Base-by-base conservation (phyloP, 2,113 vertebrate species). In the Ochotona curzoniae region DNA sequence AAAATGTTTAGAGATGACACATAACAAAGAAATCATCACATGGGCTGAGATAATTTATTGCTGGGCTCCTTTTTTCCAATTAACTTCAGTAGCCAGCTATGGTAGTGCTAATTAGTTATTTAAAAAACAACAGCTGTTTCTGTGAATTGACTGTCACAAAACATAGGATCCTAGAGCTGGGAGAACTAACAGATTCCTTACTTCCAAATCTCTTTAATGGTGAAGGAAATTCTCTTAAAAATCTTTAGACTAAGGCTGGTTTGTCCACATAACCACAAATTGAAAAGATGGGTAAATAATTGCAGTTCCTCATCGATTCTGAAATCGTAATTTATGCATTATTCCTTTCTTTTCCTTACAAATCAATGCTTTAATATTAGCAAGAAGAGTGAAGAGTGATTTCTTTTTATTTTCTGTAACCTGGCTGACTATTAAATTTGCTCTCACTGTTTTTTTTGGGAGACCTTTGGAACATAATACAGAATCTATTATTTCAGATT, bases 51-150 rank as follows among this genome's bases (percentile, higher is more conserved):
- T 93, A 94, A 93, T 94, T 93, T 79, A 87, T 93, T 87, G 49
- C 78, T 93, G 70, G 69, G 32, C 69, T 82, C 78, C 79, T 90
- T 51, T 71, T 14, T 25, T 67, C 80, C 87, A 96, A 85, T 96
- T 95, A 96, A 94, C 63, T 91, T 93, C 74, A 94, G 91, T 95
- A 96, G 93, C 89, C 91, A 95, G 69, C 84, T 83, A 82, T 94
- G 82, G 78, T 91, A 82, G 81, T 82, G 84, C 78, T 96, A 96
- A 96, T 96, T 96, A 96, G 94, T 96, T 96, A 91, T 96, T 96
- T 96, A 82, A 96, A 96, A 96, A 96, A 93, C 96, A 96, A 89
- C 96, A 96, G 96, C 93, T 96, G 96, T 93, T 93, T 94, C 80
- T 93, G 73, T 84, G 93, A 90, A 94, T 94, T 93, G 84, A 90